Conservation (phyloP, 2,113 vertebrate genomes). For the Entomyzon cyanotis region DNA sequence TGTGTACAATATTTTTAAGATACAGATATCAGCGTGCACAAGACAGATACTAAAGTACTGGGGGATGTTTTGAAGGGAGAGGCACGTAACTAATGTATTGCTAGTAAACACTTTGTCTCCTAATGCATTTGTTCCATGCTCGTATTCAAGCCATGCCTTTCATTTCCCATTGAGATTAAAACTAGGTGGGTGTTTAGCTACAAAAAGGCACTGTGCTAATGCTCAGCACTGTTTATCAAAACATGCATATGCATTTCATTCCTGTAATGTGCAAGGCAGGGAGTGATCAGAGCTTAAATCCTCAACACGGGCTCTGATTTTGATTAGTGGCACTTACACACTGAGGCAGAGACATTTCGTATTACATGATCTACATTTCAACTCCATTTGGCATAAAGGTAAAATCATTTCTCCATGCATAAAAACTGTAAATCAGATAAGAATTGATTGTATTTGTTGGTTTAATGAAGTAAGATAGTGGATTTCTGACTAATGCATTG, state of each 20-base stretch:
- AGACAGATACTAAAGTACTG: neutral
- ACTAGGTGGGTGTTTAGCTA: neutral
- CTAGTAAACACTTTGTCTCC: neutral
- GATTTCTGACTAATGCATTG: slow-evolving; percentile 58
- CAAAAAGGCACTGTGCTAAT: neutral
- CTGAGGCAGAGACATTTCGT: neutral
- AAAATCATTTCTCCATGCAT: slow-evolving; percentile 5
- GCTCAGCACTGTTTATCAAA: neutral
- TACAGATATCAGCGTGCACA: neutral
- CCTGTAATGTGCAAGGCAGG: neutral
- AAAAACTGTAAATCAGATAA: slow-evolving; percentile 25
- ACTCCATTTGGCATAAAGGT: slow-evolving; percentile 32
- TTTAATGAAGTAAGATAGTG: slow-evolving; percentile 66
- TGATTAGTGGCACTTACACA: slow-evolving; percentile 5
- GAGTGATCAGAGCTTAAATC: neutral
- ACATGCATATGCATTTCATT: neutral
- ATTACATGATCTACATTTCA: slow-evolving; percentile 3
- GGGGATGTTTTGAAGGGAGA: neutral
- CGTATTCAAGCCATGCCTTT: neutral
- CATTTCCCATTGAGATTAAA: neutral
- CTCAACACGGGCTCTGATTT: neutral
- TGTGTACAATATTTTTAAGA: neutral
- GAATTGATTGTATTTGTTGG: slow-evolving; percentile 62
- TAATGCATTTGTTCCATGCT: neutral
- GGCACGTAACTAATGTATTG: neutral